Percentiles rank a stretch among this genome's conserved stretches.
These are phyloP conservation scores for Antechinus flavipes DNA, from an alignment of 2,113 vertebrate species.

Conservation along the genomic window DNA sequence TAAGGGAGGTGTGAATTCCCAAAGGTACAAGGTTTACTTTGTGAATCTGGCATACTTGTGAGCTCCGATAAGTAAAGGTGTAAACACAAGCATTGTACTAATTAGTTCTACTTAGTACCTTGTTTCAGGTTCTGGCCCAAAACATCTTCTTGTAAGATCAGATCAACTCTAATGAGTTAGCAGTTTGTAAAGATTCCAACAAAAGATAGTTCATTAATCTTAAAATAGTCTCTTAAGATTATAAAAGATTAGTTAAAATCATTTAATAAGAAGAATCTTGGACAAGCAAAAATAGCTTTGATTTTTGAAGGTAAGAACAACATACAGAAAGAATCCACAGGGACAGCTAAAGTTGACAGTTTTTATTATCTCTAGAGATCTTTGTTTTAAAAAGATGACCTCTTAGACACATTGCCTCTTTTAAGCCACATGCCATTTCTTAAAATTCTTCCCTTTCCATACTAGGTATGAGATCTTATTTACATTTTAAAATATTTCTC, in stretches of 20 bases:
- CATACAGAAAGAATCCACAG: slow-evolving; percentile 34
- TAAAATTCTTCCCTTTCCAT: slow-evolving; percentile 71
- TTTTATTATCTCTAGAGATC: slow-evolving; percentile 55
- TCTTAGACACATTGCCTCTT: slow-evolving; percentile 2
- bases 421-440: slow-evolving; percentile 54
- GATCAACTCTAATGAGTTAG: too few relatives aligned
- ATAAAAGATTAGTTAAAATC: slow-evolving; percentile 82
- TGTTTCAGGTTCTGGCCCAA: too few relatives aligned
- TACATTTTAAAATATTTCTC: slow-evolving; percentile 78
- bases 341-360: slow-evolving; percentile 14
- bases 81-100: too few relatives aligned
- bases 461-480: slow-evolving; percentile 54
- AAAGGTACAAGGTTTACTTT: too few relatives aligned
- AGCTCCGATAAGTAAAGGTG: too few relatives aligned
- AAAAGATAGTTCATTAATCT: slow-evolving; percentile 53
- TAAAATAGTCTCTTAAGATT: slow-evolving; percentile 81
- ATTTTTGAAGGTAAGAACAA: slow-evolving; percentile 59
- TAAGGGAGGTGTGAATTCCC: too few relatives aligned
- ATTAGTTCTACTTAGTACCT: too few relatives aligned
- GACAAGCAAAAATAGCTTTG: slow-evolving; percentile 76
- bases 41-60: too few relatives aligned
- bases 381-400: slow-evolving; percentile 24
- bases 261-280: slow-evolving; percentile 63
- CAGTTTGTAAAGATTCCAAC: too few relatives aligned
- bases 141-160: too few relatives aligned